Base-by-base conservation (phyloP, 2,797 vertebrate species). In the Enteromius radiatus region DNA sequence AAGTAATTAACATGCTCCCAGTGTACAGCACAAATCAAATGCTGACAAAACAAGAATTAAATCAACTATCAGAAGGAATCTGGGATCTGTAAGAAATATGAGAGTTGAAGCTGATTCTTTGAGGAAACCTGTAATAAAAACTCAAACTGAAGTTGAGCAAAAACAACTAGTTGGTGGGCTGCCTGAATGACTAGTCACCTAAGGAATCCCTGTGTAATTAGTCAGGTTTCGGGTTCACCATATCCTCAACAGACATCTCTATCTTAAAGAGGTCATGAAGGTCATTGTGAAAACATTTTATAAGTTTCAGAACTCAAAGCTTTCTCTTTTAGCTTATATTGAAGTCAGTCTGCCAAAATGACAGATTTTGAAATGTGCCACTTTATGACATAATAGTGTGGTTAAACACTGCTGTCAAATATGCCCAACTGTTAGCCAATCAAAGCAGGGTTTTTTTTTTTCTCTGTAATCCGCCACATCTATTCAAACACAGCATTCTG, bases 1-100 rank as follows among this genome's bases (percentile, higher is more conserved):
- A 19, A 47, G 54, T 45, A 79, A 85, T 81, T 74, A 84, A 84
- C 76, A 82, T 38, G 64, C 14, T 79, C 78, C 49, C 33, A 74
- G 33, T 47, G 38, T 31, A 15, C 17, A 59, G 81, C 43, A 56
- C 69, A 69, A 75, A 85, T 80, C 23, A 65, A 82, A 84, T 21
- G 3, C 21, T 74, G 36, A 26, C 52, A 43, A 80, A 80, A 43
- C 49, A 69, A 38, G 11, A 82, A 64, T 33, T 83, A 28, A 47
- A 68, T 61, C 38, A 38, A 23, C 47, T 52, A 33, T 56, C 21
- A 38, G 23, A 38, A 17, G 47, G 11, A 26, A 49, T 52, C 67
- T 74, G 56, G 49, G 33, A 75, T 23, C 76, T 38, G 64, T 52
- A 36, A 70, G 64, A 87, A 63, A 61, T 26, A 52, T 64, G 80